Evolutionary conservation across 2,113 vertebrate species (phyloP).

Genomic region (Anhinga anhinga): DNA sequence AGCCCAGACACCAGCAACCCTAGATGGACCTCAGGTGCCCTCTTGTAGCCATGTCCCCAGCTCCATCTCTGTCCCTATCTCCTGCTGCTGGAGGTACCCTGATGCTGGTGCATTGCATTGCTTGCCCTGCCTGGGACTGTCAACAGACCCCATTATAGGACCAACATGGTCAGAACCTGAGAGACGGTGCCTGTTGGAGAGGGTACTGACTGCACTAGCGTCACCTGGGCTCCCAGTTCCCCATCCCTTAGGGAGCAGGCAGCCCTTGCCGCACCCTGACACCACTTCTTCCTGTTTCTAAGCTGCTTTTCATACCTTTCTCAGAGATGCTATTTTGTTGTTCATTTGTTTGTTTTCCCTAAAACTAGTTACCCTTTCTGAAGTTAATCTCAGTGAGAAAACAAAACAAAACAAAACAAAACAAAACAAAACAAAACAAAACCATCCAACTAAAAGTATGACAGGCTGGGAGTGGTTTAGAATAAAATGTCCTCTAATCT

Average conservation of each 20-base stretch:
- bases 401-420: background rate
- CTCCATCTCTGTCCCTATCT: background rate
- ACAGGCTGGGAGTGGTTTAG: background rate
- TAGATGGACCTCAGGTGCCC: too few relatives aligned
- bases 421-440: background rate
- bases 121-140: background rate
- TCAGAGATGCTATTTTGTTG: background rate
- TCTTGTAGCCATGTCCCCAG: background rate
- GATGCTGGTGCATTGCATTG: accelerated
- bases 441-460: background rate
- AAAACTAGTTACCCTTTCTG: slow-evolving; percentile 12
- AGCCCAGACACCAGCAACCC: background rate
- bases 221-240: background rate
- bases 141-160: background rate
- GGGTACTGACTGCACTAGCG: background rate
- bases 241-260: background rate
- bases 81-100: background rate
- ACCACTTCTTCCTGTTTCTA: background rate
- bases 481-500: background rate
- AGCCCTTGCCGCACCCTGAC: background rate
- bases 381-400: slow-evolving; percentile 27
- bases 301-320: slow-evolving; percentile 3
- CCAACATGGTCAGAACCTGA: background rate
- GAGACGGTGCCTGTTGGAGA: background rate
- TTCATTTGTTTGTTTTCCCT: background rate